A percentile compares a stretch with the other conserved stretches of the same genome.
These are phyloP conservation scores for Orchestia grillus DNA, from an alignment of 1,140 invertebrate species.

Conservation along the genomic window DNA sequence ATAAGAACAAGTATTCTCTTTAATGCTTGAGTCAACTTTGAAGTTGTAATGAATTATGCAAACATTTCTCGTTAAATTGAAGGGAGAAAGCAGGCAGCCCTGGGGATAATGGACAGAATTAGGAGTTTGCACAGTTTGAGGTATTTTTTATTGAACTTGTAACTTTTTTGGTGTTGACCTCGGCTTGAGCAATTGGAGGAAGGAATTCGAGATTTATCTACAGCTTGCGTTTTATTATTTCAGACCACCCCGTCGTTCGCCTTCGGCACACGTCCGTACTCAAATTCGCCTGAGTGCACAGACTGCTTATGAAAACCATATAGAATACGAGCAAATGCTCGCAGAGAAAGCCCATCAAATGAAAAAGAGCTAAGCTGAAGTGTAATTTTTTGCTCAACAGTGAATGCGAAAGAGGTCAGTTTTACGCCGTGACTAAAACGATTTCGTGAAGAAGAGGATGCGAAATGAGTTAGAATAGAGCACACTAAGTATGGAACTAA, in stretches of 20 bases:
- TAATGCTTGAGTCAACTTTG: neutral
- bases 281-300: neutral
- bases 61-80: constrained; percentile 10
- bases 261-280: neutral
- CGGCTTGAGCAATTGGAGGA: neutral
- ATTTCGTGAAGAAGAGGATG: neutral
- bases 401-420: neutral
- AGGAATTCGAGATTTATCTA: neutral
- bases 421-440: neutral
- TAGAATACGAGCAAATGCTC: neutral
- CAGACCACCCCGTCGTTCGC: neutral
- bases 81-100: neutral
- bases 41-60: neutral
- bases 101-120: neutral
- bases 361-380: neutral
- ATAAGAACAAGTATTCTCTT: constrained; percentile 10
- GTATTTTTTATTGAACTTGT: neutral
- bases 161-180: neutral
- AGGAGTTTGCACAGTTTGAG: neutral
- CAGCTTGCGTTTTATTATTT: neutral
- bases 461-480: neutral
- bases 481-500: neutral
- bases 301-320: neutral
- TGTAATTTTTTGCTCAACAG: neutral
- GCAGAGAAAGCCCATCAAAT: neutral